A percentile compares a stretch with the other conserved stretches of the same genome.
These are phyloP conservation scores for Perdix hodgsoniae DNA, from an alignment of 2,797 vertebrate genomes.

Conservation along the genomic window DNA sequence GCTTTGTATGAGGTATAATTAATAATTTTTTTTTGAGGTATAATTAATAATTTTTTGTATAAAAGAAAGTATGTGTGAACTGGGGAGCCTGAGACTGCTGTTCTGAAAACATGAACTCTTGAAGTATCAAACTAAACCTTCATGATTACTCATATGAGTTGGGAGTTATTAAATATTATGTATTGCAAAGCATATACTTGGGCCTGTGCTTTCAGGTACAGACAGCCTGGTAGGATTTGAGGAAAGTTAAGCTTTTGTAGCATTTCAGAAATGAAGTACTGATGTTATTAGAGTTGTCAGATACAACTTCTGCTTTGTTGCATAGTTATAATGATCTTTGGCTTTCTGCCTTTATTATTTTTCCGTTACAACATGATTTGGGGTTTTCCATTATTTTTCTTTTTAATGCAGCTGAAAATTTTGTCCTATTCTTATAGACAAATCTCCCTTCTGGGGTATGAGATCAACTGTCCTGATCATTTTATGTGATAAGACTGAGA, in stretches of 20 bases:
- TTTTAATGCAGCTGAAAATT: neutral
- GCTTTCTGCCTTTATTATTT: neutral
- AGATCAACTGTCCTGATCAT: neutral
- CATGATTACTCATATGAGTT: neutral
- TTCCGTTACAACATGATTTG: neutral
- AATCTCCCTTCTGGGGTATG: neutral
- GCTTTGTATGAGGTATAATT: neutral
- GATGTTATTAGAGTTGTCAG: neutral
- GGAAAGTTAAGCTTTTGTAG: neutral
- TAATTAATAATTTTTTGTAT: too few relatives aligned
- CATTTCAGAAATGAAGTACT: neutral
- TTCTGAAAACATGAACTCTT: neutral
- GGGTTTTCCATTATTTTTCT: neutral
- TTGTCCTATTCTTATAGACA: neutral
- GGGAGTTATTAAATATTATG: neutral
- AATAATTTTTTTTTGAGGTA: too few relatives aligned
- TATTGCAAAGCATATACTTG: neutral
- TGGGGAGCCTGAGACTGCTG: neutral
- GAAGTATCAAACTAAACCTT: neutral
- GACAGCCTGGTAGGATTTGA: neutral
- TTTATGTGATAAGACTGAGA: neutral
- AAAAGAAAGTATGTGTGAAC: neutral
- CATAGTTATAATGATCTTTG: neutral
- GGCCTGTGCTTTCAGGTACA: neutral
- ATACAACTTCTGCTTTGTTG: neutral